Base-by-base conservation (phyloP, 2,797 vertebrate species). In the Notolabrus celidotus region DNA sequence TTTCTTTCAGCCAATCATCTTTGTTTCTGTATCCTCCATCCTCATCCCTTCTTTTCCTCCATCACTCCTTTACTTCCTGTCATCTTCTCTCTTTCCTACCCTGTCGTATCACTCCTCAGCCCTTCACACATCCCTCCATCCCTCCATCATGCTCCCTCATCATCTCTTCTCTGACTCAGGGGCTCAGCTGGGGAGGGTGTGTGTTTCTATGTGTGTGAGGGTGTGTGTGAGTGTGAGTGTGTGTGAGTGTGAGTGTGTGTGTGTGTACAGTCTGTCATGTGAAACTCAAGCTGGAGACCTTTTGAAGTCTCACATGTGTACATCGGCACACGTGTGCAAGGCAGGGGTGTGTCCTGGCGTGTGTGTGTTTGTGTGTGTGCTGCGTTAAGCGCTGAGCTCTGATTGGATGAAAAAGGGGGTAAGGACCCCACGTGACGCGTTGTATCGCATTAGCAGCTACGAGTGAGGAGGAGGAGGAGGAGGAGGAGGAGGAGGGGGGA, bases 321-420 rank as follows among this genome's bases (percentile, higher is more conserved):
- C 69, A 52, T 58, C 43, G 0, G 22, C 62, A 75, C 81, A 64
- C 33, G 73, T 77, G 84, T 82, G 53, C 41, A 45, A 34, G 50
- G 74, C 1, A 42, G 57, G 70, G 34, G 62, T 51, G 73, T 65
- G 52, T 67, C 15, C 15, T 68, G 33, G 60, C 34, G 39, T 53
- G 43, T 60, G 41, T 54, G 64, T 60, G 72, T 74, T 46, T 80
- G 59, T 60, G 64, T 73, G 77, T 80, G 74, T 69, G 81, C 76
- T 73, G 71, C 49, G 57, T 69, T 82, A 79, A 79, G 80, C 71
- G 54, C 78, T 74, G 38, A 43, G 56, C 65, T 63, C 19, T 43
- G 82, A 94, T 94, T 92, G 92, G 92, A 56, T 74, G 58, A 53
- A 84, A 90, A 89, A 83, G 82, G 91, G 89, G 92, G 90, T 87